Percentiles rank a stretch among this genome's conserved stretches.
Evolutionary conservation across 2,888 invertebrate genomes (phyloP).

Genomic region (Pristionchus fissidentatus): DNA sequence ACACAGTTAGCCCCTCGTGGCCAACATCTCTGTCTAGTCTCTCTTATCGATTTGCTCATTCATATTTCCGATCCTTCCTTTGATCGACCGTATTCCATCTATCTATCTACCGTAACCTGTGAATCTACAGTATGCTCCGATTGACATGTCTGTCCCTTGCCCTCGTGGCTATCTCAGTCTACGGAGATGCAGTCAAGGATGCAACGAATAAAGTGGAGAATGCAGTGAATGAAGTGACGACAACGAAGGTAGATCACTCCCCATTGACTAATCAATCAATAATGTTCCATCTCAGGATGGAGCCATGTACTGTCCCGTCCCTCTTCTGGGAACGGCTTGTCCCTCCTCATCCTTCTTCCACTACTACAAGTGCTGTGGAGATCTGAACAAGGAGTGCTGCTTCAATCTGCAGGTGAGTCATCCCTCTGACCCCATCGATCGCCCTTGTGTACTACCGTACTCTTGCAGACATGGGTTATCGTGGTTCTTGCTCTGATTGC

Average conservation of each 20-base stretch:
- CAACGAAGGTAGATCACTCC: constrained; percentile 56
- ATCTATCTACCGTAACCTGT: not conserved
- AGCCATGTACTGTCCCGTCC: constrained; percentile 68
- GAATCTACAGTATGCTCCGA: constrained; percentile 21
- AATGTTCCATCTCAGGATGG: constrained; percentile 71
- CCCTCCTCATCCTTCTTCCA: constrained; percentile 69
- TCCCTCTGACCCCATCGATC: not conserved
- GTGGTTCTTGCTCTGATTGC: constrained; percentile 67
- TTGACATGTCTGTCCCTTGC: constrained; percentile 19
- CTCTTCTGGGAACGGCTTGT: constrained; percentile 68
- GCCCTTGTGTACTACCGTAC: not conserved
- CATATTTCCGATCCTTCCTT: not conserved
- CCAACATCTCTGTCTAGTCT: not conserved
- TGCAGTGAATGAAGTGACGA: constrained; percentile 64
- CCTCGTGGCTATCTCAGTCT: constrained; percentile 52
- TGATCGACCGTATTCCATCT: not conserved
- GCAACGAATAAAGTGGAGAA: constrained; percentile 58
- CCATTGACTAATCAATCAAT: not conserved
- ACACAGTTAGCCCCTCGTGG: constrained; percentile 15
- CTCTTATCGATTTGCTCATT: not conserved
- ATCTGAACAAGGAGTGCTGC: constrained; percentile 71
- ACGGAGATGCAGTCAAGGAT: constrained; percentile 50
- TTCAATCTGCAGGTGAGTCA: constrained; percentile 67
- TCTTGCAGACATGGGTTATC: constrained; percentile 68
- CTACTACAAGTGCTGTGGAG: constrained; percentile 73